These are phyloP conservation scores for Calonectris borealis DNA, from an alignment of 2,113 vertebrate genomes.

Conservation along the genomic window DNA sequence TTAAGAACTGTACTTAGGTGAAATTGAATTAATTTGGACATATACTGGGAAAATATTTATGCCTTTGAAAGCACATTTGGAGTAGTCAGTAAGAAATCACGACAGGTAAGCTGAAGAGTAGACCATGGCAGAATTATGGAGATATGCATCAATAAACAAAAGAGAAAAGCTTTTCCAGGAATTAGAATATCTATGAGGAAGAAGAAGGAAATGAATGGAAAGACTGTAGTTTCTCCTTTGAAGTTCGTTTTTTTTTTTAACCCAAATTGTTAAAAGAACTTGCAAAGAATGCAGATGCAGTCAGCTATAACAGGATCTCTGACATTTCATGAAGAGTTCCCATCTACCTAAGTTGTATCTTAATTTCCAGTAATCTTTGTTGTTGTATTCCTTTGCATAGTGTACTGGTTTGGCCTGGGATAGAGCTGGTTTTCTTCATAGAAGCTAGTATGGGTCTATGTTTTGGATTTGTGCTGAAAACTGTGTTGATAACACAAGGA, in stretches of 20 bases:
- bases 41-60: not conserved
- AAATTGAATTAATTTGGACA: not conserved
- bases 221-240: not conserved
- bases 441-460: not conserved
- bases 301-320: not conserved
- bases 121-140: not conserved
- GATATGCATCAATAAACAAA: not conserved
- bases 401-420: not conserved
- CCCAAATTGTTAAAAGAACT: not conserved
- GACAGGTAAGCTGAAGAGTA: not conserved
- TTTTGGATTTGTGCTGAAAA: not conserved
- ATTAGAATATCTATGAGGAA: not conserved
- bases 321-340: not conserved
- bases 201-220: not conserved
- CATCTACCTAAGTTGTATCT: not conserved
- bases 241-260: not conserved
- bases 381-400: not conserved
- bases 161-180: not conserved
- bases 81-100: not conserved
- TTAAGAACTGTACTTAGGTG: not conserved
- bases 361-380: not conserved
- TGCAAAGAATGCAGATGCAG: not conserved
- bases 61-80: not conserved
- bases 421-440: not conserved
- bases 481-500: not conserved